phyloP scores from a whole-genome alignment of 2,797 vertebrate genomes.

The Crenuchus spilurus region DNA sequence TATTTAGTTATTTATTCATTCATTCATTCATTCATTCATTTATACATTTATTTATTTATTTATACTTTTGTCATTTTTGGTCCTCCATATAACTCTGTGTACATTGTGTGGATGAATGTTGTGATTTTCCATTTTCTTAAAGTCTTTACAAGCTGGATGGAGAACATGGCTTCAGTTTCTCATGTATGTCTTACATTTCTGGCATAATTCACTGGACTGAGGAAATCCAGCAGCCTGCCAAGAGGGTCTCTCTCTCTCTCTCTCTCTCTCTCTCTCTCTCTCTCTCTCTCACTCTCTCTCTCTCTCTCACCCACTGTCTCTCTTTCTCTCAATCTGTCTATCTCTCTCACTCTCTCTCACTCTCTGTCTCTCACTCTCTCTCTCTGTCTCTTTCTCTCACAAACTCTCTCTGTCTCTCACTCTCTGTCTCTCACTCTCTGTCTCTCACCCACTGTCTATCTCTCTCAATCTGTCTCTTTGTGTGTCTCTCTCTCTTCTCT shows the following conservation, averaged over 20 bases:
- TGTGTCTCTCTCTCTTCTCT: not conserved
- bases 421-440: constrained; percentile 5
- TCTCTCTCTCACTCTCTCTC: not conserved
- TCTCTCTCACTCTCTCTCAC: not conserved
- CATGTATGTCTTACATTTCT: not conserved
- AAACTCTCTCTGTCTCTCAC: not conserved
- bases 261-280: not conserved
- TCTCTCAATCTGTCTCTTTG: not conserved
- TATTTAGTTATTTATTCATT: too few species aligned
- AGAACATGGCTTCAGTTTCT: not conserved
- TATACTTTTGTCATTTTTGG: too few species aligned
- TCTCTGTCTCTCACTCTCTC: not conserved
- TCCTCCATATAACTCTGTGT: too few species aligned
- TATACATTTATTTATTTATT: too few species aligned
- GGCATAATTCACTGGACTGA: not conserved
- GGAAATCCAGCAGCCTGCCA: not conserved
- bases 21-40: too few species aligned
- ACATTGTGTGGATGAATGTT: too few species aligned
- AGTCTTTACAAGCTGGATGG: too few species aligned
- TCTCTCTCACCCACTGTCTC: not conserved
- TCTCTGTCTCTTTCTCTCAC: not conserved
- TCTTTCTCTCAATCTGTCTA: not conserved
- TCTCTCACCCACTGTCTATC: not conserved
- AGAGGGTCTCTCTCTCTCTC: not conserved
- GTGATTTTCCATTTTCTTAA: too few species aligned